Evolutionary conservation across 2,113 vertebrate species (phyloP).

Genomic region (Zingel zingel): DNA sequence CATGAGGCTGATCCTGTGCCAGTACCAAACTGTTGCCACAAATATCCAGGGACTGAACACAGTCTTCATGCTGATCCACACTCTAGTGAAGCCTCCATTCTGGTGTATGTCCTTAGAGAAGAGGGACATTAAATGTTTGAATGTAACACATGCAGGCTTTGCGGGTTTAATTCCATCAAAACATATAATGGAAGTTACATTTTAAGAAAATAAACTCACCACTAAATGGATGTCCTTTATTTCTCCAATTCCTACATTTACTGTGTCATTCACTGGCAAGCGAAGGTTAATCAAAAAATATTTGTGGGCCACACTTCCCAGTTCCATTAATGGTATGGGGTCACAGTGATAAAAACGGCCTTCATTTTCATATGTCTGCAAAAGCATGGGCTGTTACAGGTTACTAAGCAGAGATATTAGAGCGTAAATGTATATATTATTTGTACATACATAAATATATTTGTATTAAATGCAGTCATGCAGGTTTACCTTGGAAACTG

Average conservation of each 20-base stretch:
- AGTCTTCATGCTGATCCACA: conserved; percentile 60
- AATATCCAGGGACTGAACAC: conserved; percentile 48
- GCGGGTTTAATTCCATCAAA: background rate
- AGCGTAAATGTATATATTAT: background rate
- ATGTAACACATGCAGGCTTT: background rate
- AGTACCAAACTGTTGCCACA: conserved; percentile 48
- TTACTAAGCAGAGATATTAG: background rate
- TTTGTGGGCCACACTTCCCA: conserved; percentile 57
- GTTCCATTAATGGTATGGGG: conserved; percentile 53
- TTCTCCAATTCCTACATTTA: conserved; percentile 57
- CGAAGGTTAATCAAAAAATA: conserved; percentile 60
- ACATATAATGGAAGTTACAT: background rate
- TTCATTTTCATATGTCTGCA: conserved; percentile 53
- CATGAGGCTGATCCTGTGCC: conserved; percentile 51
- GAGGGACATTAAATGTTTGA: background rate
- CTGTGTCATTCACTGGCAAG: conserved; percentile 58
- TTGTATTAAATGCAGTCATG: background rate
- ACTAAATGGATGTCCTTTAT: conserved; percentile 62
- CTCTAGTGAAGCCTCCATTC: conserved; percentile 65
- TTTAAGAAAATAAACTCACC: conserved; percentile 34
- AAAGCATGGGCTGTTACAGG: background rate
- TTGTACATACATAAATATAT: too few relatives aligned
- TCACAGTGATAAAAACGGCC: conserved; percentile 57
- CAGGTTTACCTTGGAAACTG: conserved; percentile 46
- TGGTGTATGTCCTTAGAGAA: conserved; percentile 56